A percentile compares a stretch with the other conserved stretches of the same genome.
Conservation (phyloP, 1,140 invertebrate species). For the Vollenhovia emeryi region DNA sequence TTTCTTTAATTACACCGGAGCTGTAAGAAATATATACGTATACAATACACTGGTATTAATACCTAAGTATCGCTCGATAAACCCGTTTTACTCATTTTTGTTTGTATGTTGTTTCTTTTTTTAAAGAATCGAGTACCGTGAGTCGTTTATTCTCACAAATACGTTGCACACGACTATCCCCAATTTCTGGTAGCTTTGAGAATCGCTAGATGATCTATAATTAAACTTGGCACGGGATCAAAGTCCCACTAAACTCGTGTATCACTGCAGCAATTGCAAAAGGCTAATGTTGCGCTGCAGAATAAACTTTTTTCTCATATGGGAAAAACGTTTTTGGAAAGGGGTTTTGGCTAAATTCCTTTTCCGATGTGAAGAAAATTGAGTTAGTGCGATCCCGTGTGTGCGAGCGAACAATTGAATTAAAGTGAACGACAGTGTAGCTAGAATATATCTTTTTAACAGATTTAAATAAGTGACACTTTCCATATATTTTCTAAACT, state of each 20-base stretch:
- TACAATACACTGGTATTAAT: neutral
- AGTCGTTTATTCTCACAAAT: conserved; percentile 35
- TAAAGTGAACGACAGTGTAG: too few species aligned
- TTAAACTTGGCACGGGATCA: conserved; percentile 75
- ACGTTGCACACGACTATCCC: conserved; percentile 57
- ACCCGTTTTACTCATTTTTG: neutral
- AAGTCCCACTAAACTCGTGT: conserved; percentile 62
- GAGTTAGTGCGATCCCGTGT: neutral
- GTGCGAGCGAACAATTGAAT: neutral
- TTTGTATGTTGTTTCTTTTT: neutral
- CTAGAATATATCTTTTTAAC: neutral
- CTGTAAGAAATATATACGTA: neutral
- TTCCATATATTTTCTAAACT: too few species aligned
- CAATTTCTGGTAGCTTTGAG: conserved; percentile 69
- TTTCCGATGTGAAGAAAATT: neutral
- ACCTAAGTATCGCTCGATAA: neutral
- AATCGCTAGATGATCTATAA: conserved; percentile 72
- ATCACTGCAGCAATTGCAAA: conserved; percentile 60
- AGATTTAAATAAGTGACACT: neutral
- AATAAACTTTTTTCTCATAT: conserved; percentile 1
- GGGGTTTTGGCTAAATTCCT: neutral
- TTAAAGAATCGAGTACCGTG: too few species aligned
- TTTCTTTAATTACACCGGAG: conserved; percentile 24
- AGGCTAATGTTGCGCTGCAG: neutral
- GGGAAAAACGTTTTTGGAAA: neutral